These are phyloP conservation scores for Morinoia aosen DNA, from an alignment of 2,888 invertebrate species.

Conservation along the genomic window DNA sequence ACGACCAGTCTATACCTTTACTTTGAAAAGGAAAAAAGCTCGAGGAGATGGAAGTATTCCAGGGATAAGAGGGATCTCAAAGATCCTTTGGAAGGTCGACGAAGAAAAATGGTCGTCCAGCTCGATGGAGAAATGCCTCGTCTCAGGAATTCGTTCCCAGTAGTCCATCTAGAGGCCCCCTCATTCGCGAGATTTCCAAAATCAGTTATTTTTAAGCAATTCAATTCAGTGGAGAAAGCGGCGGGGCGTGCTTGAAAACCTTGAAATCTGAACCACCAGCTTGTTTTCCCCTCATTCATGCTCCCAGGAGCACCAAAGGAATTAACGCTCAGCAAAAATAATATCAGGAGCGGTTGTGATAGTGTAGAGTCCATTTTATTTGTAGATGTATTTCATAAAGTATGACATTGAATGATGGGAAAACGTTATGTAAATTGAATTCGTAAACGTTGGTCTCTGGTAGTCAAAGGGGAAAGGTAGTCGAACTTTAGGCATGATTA, in stretches of 20 bases:
- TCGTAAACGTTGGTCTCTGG: too few relatives aligned
- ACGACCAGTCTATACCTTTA: conserved; percentile 29
- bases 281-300: background rate
- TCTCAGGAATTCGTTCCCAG: background rate
- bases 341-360: background rate
- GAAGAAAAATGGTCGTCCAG: conserved; percentile 48
- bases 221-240: background rate
- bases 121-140: conserved; percentile 31
- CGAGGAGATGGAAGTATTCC: conserved; percentile 46
- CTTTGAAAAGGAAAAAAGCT: conserved; percentile 24
- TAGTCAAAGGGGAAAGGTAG: too few relatives aligned
- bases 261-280: background rate
- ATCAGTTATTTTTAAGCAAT: conserved; percentile 8
- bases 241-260: background rate
- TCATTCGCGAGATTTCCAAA: conserved; percentile 16
- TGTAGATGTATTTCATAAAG: background rate
- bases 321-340: background rate
- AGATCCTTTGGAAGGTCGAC: conserved; percentile 41
- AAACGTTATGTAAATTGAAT: background rate
- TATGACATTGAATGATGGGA: background rate
- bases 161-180: conserved; percentile 20
- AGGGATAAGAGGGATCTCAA: conserved; percentile 48
- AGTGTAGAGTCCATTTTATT: background rate
- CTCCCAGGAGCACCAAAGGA: background rate
- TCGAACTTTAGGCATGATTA: too few relatives aligned